A percentile compares a stretch with the other conserved stretches of the same genome.
Conservation (phyloP, 2,888 invertebrate species). For the Thymelicus acteon region DNA sequence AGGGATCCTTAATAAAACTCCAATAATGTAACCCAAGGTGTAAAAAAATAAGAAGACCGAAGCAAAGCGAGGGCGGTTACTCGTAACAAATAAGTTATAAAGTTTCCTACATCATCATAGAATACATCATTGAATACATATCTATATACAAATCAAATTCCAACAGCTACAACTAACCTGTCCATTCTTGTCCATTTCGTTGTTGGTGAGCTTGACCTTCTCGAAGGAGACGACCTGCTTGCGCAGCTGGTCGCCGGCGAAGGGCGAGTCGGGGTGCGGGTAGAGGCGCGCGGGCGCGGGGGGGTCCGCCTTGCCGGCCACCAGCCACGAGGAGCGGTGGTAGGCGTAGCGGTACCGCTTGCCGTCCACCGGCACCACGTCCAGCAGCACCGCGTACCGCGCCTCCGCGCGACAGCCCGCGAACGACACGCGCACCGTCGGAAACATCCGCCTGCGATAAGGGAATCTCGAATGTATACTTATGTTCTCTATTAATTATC, state of each 20-base stretch:
- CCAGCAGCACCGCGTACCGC: conserved; percentile 95
- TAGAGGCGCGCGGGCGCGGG: conserved; percentile 97
- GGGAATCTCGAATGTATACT: neutral
- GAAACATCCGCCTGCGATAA: conserved; percentile 96
- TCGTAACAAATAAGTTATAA: no score
- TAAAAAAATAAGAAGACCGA: no score
- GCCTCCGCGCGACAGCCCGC: conserved; percentile 92
- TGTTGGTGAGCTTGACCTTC: conserved; percentile 99
- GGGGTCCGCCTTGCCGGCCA: conserved; percentile 99
- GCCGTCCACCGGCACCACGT: conserved; percentile 98
- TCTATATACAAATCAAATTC: no score
- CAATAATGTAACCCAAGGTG: no score
- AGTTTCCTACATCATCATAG: no score
- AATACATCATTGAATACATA: no score
- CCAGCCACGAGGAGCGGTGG: conserved; percentile 98
- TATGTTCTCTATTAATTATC: neutral
- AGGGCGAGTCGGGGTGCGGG: conserved; percentile 98
- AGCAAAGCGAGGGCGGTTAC: no score
- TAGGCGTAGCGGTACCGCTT: conserved; percentile 99
- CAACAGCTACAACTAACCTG: conserved; percentile 86
- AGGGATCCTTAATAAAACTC: no score
- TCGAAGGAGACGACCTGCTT: conserved; percentile 99
- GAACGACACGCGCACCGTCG: conserved; percentile 97
- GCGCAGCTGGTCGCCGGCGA: conserved; percentile 96
- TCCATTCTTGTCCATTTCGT: conserved; percentile 98